phyloP scores from a whole-genome alignment of 2,113 vertebrate genomes.

The Xenotilapia flavipinnis region DNA sequence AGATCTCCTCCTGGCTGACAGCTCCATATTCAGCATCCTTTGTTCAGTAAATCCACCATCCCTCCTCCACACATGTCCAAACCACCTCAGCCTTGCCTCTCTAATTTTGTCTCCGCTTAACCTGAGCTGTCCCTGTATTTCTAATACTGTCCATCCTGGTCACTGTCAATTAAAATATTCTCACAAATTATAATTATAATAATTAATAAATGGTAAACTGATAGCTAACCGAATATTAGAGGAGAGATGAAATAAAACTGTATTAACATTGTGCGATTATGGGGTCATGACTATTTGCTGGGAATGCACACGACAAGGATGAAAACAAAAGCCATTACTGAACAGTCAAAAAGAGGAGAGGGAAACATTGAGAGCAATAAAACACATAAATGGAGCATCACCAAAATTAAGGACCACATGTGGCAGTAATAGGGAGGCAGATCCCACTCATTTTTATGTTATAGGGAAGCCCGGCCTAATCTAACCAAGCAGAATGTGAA shows the following conservation, averaged over 20 bases:
- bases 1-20: background rate
- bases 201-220: background rate
- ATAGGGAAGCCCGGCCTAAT: fast-evolving
- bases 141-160: background rate
- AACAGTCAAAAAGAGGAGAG: background rate
- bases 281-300: background rate
- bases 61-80: background rate
- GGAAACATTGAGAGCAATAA: background rate
- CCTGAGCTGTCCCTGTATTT: background rate
- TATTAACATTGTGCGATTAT: background rate
- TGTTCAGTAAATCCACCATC: background rate
- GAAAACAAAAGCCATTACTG: background rate
- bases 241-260: background rate
- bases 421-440: background rate
- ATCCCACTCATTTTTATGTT: background rate
- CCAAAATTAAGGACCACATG: background rate
- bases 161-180: background rate
- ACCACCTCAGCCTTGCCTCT: background rate
- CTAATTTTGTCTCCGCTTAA: background rate
- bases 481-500: background rate
- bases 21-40: background rate
- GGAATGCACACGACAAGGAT: background rate
- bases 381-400: background rate
- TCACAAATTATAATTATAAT: background rate
- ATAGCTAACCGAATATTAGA: background rate